Base-by-base conservation (phyloP, 2,888 invertebrate genomes). In the Cloeon dipterum region DNA sequence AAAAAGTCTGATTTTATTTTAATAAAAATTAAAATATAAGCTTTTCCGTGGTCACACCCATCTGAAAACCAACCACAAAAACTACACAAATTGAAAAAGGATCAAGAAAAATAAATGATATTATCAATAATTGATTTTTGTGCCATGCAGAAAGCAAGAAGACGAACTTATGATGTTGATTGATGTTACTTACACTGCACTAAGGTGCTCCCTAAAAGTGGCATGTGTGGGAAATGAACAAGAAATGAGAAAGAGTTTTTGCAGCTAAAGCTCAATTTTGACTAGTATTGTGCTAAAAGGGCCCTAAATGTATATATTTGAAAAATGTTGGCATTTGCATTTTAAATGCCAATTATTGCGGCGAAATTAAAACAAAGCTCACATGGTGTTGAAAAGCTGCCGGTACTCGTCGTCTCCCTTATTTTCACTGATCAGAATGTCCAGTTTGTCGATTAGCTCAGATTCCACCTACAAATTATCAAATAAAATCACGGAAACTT, bases 351-450 rank as follows among this genome's bases (percentile, higher is more conserved):
- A n/a, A n/a, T n/a, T n/a, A n/a, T n/a, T 23, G 7, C 11, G 23
- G 53, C 47, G 47, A 14, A 42, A 38, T 45, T 43, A 50, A 50
- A 42, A 52, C 52, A 48, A 52, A 53, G 77, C 88, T 83, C 64
- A 91, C 91, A 91, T 89, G 37, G 86, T 83, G 50, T 88, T 83
- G 54, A 93, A 93, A n/a, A 93, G 66, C 42, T 83, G 70, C 41
- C 85, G 65, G 52, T 91, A 93, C 51, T 89, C 85, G 50, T 85
- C 83, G 48, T 93, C 91, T 0, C 91, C 91, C 52, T 89, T 86
- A 54, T 88, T 86, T 50, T 88, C 83, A 40, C 86, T 86, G 33
- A 93, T 82, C 19, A 89, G 61, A 43, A 85, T 77, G 59, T 93
- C 93, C 46, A 91, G 59, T 52, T 91, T 89, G 52, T 93, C 91